Evolutionary conservation across 1,140 invertebrate species (phyloP), one percentile per base, ranked within the genome.

Genomic region (Temnothorax longispinosus): DNA sequence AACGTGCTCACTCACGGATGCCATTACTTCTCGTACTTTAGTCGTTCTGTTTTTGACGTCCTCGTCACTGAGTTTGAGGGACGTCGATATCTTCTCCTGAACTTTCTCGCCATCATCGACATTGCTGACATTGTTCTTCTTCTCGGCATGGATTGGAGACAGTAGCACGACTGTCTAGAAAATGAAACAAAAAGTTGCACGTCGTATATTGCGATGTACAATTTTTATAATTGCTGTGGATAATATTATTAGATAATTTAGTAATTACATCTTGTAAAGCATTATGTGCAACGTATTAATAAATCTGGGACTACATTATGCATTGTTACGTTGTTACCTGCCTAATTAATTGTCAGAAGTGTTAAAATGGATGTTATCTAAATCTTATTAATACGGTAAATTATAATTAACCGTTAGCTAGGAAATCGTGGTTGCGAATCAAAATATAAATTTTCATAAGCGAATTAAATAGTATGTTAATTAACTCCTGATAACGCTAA

Each of bases 1-100:
- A 60, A 69, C 41, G 71, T 85, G 60, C 87, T 38, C 38, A 75
- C 54, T 91, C 67, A 93, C 89, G 13, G 76, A 78, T 65, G 74
- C 10, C 10, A 88, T 71, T 58, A 85, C 58, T 87, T 91, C 81
- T 76, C 74, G 86, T 71, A 88, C 72, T 75, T 96, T 95, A 3
- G 93, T 94, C 74, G 96, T 96, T 86, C 95, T 96, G 76, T 95
- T 95, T 38, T 93, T 94, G 56, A 94, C 91, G 60, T 90, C 93
- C 56, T 91, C 89, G 54, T 88, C 91, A 71, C 88, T 69, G 87
- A 93, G 89, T 82, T 94, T 94, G 21, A 95, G 91, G 1, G 95
- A 94, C 50, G 95, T 92, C 75, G 96, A 96, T 67, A 95, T 94
- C 78, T 94, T 92, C 90, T 91, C 94, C 92, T 18, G 85, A 54